phyloP scores from a whole-genome alignment of 2,113 vertebrate species.

The rabbit (Oryctolagus cuniculus) region DNA sequence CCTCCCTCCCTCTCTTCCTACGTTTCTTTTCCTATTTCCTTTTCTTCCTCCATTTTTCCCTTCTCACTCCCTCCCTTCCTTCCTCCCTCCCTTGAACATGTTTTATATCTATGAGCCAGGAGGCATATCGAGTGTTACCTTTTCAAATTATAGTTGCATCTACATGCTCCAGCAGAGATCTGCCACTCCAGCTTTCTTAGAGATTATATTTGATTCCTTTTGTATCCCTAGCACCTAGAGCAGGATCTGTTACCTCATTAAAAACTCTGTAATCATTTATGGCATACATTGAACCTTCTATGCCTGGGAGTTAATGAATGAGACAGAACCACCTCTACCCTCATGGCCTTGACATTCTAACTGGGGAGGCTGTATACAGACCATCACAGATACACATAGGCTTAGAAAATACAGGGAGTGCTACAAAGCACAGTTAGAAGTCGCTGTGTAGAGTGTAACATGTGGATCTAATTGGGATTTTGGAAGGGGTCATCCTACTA shows the following conservation, averaged over 20 bases:
- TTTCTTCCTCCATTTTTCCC: not conserved
- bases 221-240: not conserved
- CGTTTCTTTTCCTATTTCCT: fast-evolving
- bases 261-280: not conserved
- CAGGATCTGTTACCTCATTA: not conserved
- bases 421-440: not conserved
- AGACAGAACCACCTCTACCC: not conserved
- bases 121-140: not conserved
- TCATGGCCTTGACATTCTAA: not conserved
- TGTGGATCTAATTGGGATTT: not conserved
- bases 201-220: not conserved
- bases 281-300: not conserved
- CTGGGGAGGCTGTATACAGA: not conserved
- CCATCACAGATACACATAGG: not conserved
- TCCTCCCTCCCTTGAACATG: not conserved
- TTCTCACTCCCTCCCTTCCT: not conserved
- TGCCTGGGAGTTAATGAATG: not conserved
- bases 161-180: not conserved
- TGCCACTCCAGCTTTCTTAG: not conserved
- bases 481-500: not conserved
- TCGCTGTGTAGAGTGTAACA: not conserved
- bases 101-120: not conserved
- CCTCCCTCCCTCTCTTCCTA: not conserved
- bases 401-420: not conserved
- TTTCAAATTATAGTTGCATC: not conserved